Percentiles rank a stretch among this genome's conserved stretches.
These are phyloP conservation scores for Berghia stephanieae DNA, from an alignment of 1,140 invertebrate species.

Conservation along the genomic window DNA sequence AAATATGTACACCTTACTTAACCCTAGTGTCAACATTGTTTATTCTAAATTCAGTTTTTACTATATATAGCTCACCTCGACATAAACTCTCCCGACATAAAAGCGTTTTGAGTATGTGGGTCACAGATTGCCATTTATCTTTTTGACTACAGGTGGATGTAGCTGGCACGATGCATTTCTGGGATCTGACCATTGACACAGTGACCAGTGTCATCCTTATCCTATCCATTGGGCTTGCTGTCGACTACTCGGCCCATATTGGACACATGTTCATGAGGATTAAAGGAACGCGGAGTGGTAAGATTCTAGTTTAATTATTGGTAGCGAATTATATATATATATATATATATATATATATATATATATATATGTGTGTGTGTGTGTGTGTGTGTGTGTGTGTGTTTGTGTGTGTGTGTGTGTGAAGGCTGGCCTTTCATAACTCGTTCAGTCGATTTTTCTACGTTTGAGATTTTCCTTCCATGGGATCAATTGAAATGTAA, in stretches of 20 bases:
- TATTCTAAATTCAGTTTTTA: not conserved
- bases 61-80: not conserved
- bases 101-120: not conserved
- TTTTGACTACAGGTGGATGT: conserved; percentile 71
- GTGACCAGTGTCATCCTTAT: conserved; percentile 86
- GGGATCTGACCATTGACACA: conserved; percentile 85
- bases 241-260: conserved; percentile 89
- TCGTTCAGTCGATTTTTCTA: not conserved
- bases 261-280: conserved; percentile 79
- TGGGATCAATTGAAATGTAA: too few relatives aligned
- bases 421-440: too few relatives aligned
- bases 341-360: too few relatives aligned
- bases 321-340: not conserved
- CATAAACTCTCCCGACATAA: not conserved
- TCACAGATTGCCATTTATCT: not conserved
- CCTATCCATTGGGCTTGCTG: conserved; percentile 86
- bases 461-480: too few relatives aligned
- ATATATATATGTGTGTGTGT: conserved; percentile 12
- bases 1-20: too few relatives aligned
- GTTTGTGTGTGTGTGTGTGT: conserved; percentile 19
- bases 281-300: conserved; percentile 70
- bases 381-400: conserved; percentile 16
- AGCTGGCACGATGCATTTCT: conserved; percentile 82
- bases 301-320: not conserved
- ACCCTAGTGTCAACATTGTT: not conserved